A percentile compares a stretch with the other conserved stretches of the same genome.
phyloP scores from a whole-genome alignment of 2,113 vertebrate species.

The Bombycilla garrulus region DNA sequence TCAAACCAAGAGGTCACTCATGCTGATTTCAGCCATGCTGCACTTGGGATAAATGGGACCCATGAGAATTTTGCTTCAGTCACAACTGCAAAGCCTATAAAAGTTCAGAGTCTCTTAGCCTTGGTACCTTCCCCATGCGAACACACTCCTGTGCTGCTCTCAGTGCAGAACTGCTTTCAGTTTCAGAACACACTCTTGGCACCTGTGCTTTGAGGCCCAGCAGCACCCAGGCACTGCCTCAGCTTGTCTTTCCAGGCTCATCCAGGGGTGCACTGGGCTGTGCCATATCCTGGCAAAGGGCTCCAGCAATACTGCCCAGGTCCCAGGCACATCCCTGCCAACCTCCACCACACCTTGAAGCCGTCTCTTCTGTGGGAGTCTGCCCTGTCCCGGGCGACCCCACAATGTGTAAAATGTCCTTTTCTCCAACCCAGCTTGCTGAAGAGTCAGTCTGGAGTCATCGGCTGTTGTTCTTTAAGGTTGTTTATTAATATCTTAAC shows the following conservation, averaged over 20 bases:
- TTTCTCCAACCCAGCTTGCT: no score
- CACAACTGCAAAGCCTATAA: neutral
- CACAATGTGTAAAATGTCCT: no score
- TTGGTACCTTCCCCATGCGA: neutral
- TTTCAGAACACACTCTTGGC: no score
- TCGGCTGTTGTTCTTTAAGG: no score
- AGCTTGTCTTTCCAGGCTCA: accelerated
- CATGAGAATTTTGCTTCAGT: neutral
- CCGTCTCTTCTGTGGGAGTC: no score
- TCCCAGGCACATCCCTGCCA: neutral
- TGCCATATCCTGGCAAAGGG: neutral
- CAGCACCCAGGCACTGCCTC: neutral
- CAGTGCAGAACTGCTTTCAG: no score
- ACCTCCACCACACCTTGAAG: neutral
- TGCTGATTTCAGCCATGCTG: neutral
- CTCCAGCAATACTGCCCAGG: neutral
- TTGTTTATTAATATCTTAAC: no score
- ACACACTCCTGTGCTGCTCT: no score
- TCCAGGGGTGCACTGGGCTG: neutral
- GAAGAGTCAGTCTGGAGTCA: no score
- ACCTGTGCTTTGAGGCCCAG: neutral
- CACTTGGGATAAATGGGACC: neutral
- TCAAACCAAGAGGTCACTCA: neutral
- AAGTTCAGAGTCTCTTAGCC: neutral
- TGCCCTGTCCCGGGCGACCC: no score